Evolutionary conservation across 2,113 vertebrate genomes (phyloP), one percentile per base, ranked within the genome.

Genomic region (Laterallus jamaicensis): DNA sequence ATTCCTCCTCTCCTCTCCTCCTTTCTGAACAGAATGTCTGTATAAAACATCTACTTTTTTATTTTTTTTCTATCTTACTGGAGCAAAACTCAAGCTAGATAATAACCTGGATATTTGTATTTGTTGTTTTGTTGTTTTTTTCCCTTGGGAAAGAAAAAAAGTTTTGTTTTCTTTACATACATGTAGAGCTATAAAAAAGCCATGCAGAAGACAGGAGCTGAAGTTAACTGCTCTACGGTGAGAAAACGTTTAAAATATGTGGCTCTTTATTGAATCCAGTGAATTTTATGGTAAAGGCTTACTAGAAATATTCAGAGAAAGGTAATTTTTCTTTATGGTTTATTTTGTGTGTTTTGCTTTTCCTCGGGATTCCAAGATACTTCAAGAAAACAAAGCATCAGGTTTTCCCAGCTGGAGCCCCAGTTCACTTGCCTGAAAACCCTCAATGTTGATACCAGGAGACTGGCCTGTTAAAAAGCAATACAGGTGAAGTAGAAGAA

Each of bases 91-190:
- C 24, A 39, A 15, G 5, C 4, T 68, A 11, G 1, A 35, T 55
- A 32, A 56, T 59, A 55, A 56, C 1, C 7, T 52, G 11, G 8
- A 21, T 73, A 32, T 52, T 35, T 71, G 5, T 32, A 25, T 25
- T 22, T 50, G 22, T 50, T 50, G 21, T 22, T 50, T 50, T 50
- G 24, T 52, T 25, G 24, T 66, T 39, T 37, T 54, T 59, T 42
- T 52, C 24, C 24, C 4, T 9, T 1, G 1, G 44, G 74, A 71
- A 59, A 49, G 17, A 56, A 5, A 44, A 66, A 58, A 40, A 2
- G 1, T 28, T 67, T 67, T 2, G 0, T 64, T 80, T 35, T 28
- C 49, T 40, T 22, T 31, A 5, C 21, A 62, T 15, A 39, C 0
- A 69, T 17, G 68, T 37, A 39, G 7, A 32, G 18, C 44, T 47